Conservation (phyloP, 2,888 invertebrate genomes). For the Drosophila hamatofila region DNA sequence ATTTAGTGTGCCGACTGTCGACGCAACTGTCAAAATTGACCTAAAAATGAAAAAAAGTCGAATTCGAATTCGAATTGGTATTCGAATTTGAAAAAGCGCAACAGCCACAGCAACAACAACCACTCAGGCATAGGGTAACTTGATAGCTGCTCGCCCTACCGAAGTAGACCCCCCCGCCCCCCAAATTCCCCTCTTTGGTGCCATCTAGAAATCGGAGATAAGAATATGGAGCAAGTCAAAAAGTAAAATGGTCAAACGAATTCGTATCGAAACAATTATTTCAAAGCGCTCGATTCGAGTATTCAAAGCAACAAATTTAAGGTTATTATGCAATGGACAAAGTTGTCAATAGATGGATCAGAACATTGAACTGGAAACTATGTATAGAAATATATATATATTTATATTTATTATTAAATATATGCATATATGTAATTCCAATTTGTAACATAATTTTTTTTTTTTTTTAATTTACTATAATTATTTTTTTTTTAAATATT, state of each 20-base stretch:
- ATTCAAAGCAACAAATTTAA: conserved; percentile 9
- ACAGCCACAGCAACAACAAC: conserved; percentile 13
- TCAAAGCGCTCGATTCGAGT: conserved; percentile 20
- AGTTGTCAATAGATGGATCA: background rate
- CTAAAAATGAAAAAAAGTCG: conserved; percentile 57
- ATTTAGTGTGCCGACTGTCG: conserved; percentile 65
- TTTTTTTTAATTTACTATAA: no score
- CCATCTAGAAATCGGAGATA: conserved; percentile 63
- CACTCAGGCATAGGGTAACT: conserved; percentile 44
- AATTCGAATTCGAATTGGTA: conserved; percentile 27
- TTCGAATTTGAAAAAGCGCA: conserved; percentile 45
- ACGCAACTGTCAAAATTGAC: conserved; percentile 75
- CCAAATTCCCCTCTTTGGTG: no score
- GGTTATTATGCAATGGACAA: conserved; percentile 19
- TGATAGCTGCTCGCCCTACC: conserved; percentile 51
- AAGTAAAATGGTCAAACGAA: conserved; percentile 37
- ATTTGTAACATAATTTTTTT: no score
- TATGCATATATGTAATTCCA: no score
- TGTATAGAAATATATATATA: background rate
- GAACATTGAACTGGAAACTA: background rate
- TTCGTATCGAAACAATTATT: conserved; percentile 29
- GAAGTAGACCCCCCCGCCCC: background rate
- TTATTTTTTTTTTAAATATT: no score
- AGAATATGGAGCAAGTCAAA: conserved; percentile 53
- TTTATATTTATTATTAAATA: background rate